These are phyloP conservation scores for Bucco capensis DNA, from an alignment of 2,113 vertebrate species.

Conservation along the genomic window DNA sequence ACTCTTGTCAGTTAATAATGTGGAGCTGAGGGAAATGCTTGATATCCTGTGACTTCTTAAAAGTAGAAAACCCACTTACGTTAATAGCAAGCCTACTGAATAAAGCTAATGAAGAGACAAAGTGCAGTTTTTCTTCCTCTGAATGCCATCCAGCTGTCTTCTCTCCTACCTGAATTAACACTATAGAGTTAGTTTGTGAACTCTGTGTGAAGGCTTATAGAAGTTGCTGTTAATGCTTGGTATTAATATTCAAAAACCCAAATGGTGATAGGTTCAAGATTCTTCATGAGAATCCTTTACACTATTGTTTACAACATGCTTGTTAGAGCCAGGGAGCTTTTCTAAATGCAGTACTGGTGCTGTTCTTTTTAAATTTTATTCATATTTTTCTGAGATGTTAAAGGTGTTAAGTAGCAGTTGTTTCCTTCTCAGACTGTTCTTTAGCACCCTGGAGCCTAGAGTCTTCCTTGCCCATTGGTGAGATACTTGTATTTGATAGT, in stretches of 20 bases:
- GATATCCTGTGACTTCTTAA: not conserved
- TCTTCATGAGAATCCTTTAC: not conserved
- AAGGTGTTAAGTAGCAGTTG: not conserved
- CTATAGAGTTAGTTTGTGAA: not conserved
- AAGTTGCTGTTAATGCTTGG: not conserved
- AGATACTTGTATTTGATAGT: not conserved
- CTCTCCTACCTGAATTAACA: not conserved
- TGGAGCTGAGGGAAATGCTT: not conserved
- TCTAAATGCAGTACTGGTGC: not conserved
- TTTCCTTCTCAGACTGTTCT: not conserved
- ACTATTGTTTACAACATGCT: rapidly evolving
- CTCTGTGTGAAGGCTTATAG: not conserved
- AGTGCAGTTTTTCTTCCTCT: not conserved
- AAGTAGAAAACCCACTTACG: not conserved
- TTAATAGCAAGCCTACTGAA: not conserved
- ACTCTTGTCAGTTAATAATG: not conserved
- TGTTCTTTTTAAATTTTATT: not conserved
- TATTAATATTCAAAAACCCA: not conserved
- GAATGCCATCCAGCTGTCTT: not conserved
- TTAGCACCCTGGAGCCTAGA: not conserved
- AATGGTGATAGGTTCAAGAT: not conserved
- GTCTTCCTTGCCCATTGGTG: not conserved
- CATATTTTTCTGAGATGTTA: not conserved
- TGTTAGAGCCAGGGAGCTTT: not conserved
- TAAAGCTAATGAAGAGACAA: not conserved